Base-by-base conservation (phyloP, 2,888 invertebrate species). In the Aleiodes alternator region DNA sequence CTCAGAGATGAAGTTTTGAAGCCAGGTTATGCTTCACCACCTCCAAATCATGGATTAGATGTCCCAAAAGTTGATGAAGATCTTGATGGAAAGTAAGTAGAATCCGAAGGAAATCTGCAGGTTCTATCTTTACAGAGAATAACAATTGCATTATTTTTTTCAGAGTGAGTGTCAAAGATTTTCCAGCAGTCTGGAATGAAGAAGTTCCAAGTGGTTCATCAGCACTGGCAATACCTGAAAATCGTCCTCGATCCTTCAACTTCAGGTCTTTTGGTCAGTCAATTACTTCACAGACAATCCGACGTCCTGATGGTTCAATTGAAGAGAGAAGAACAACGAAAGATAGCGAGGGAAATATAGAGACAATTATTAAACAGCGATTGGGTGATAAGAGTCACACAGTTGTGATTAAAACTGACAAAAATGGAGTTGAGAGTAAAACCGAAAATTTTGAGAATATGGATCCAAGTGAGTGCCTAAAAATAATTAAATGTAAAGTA, bases 321-420 rank as follows among this genome's bases (percentile, higher is more conserved):
- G 93, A 93, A 88, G 91, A 92, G 38, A 91, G 91, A 59, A 90
- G 90, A 82, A 90, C 91, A 23, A 88, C 92, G 0, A 90, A 89
- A 82, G 93, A 93, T 81, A 91, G 90, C 11, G 88, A 92, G 55
- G 94, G 94, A 0, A 92, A 92, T 81, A 90, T 91, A 80, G 92
- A 92, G 81, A 92, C 91, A 11, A 92, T 91, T n/a, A 86, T 93
- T 48, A 92, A 92, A 31, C 82, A 84, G 34, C 83, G 87, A 81
- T 82, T 84, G 23, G 87, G 85, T 9, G 86, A 87, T 74, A 86
- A 90, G 80, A 84, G 83, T 9, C 84, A 88, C 68, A 84, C 86
- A 8, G 72, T 88, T 16, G 84, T 84, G 50, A 86, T 82, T 6
- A 84, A 78, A 70, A 86, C 74, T 74, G 86, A 88, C 69, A 86